Percentiles rank a stretch among this genome's conserved stretches.
Evolutionary conservation across 1,140 invertebrate genomes (phyloP).

Genomic region (Lucilia sericata): DNA sequence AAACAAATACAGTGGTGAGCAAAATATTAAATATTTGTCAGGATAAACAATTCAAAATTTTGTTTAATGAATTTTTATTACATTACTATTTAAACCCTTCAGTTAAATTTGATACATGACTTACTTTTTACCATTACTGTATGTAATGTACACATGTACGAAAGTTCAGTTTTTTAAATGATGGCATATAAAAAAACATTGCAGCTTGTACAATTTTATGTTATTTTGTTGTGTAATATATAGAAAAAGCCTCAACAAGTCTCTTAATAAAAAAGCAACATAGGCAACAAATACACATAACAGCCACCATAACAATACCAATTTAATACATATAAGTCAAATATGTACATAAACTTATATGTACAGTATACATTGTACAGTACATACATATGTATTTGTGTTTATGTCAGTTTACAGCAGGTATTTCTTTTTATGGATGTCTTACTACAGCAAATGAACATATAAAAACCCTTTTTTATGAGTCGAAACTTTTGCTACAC

Average conservation of each 20-base stretch:
- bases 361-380: too few relatives aligned
- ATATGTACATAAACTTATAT: too few relatives aligned
- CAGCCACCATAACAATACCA: background rate
- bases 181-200: background rate
- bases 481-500: background rate
- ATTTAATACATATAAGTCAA: background rate
- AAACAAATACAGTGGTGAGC: too few relatives aligned
- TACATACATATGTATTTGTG: conserved; percentile 1
- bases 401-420: background rate
- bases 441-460: conserved; percentile 5
- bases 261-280: conserved; percentile 27
- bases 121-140: too few relatives aligned
- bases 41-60: too few relatives aligned
- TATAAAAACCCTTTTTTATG: background rate
- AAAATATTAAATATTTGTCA: too few relatives aligned
- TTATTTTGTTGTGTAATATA: conserved; percentile 39
- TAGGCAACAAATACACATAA: background rate
- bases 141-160: background rate
- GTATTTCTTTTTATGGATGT: conserved; percentile 14
- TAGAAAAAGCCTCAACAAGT: conserved; percentile 33
- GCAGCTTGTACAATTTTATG: background rate
- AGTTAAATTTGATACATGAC: too few relatives aligned
- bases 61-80: too few relatives aligned
- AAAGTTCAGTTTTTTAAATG: background rate
- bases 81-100: too few relatives aligned